Base-by-base conservation (phyloP, 2,113 vertebrate species). In the Petromus typicus region DNA sequence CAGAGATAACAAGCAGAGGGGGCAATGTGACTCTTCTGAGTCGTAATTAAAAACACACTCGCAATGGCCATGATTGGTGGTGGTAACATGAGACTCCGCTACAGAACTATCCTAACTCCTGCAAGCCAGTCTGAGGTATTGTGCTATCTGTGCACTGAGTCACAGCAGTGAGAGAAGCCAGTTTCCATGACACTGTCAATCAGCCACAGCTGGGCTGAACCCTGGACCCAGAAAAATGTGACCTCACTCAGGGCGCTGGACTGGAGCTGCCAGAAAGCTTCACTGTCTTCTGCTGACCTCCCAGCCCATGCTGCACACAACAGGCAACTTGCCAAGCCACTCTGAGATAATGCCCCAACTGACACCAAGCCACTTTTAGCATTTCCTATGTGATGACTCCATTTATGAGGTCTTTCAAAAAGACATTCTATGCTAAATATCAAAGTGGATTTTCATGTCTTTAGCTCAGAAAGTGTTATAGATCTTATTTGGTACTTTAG, bases 31-130 rank as follows among this genome's bases (percentile, higher is more conserved):
- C 94, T 96, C 91, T 64, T 90, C 80, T 95, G 76, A 95, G 9
- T 94, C 84, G 86, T 98, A 98, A 98, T 97, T 97, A 96, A 97
- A 98, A 98, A 93, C 98, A 98, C 22, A 73, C 48, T 83, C 93
- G 54, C 20, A 94, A 80, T 96, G 6, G 48, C 13, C 54, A 3
- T 56, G 54, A 56, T 56, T 56, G 54, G 13, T 16, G 11, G 11
- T 86, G 84, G 94, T 95, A 97, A 96, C 9, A 14, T 51, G 40
- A 98, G 63, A 97, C 61, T 43, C 95, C 3, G 45, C 57, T 96
- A 87, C 3, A 96, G 96, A 97, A 57, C 13, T n/a, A 83, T 87
- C 89, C 51, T 93, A 95, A 95, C 27, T 93, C 84, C 91, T 86
- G 78, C 61, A 51, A 78, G 67, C 90, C 85, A 96, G 22, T 37